Conservation (phyloP, 2,888 invertebrate genomes). For the Galerucella pusilla region DNA sequence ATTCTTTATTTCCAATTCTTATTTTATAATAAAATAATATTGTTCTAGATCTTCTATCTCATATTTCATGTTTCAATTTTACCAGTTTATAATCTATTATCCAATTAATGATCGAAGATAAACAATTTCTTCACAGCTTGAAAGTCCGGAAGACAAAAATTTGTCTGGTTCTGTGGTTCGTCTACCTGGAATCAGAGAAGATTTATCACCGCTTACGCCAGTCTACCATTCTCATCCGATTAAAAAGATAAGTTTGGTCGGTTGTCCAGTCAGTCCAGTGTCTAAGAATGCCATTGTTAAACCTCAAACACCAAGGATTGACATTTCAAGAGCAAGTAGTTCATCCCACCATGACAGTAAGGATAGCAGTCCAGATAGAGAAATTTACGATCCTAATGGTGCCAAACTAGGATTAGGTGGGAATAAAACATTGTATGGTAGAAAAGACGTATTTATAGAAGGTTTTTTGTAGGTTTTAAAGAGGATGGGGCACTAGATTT, state of each 20-base stretch:
- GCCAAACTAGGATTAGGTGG: constrained; percentile 59
- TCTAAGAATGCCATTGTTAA: constrained; percentile 51
- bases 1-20: neutral
- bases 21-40: neutral
- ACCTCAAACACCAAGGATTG: constrained; percentile 85
- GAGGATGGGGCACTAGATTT: constrained; percentile 85
- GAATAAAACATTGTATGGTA: neutral
- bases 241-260: constrained; percentile 61
- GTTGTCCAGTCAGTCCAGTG: constrained; percentile 37
- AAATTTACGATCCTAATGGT: constrained; percentile 68
- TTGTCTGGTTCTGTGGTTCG: constrained; percentile 67
- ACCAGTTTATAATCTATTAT: no score
- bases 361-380: constrained; percentile 87
- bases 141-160: constrained; percentile 69
- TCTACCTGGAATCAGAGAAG: constrained; percentile 70
- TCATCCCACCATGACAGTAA: constrained; percentile 89
- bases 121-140: constrained; percentile 63
- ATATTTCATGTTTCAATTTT: no score
- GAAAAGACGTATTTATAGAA: neutral
- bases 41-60: no score
- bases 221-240: constrained; percentile 36
- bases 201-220: constrained; percentile 59
- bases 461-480: constrained; percentile 54
- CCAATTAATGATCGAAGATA: neutral
- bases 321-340: constrained; percentile 89